Base-by-base conservation (phyloP, 1,140 invertebrate genomes). In the Ostrea denselamellosa region DNA sequence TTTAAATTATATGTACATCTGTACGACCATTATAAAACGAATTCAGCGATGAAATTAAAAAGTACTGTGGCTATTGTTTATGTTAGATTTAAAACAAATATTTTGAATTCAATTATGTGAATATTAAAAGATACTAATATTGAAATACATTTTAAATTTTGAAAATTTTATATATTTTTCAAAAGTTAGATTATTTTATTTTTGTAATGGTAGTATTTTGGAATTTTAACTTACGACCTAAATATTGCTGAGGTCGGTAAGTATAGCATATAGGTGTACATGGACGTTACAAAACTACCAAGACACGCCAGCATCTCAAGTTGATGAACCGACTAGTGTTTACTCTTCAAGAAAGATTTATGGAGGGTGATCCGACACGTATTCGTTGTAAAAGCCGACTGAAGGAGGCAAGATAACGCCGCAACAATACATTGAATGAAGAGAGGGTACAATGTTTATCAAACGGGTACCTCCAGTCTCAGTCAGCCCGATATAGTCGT, bases 271-370 rank as follows among this genome's bases (percentile, higher is more conserved):
- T 34, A 34, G 68, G 68, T 17, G 68, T 77, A 28, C 68, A 77
- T 25, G 28, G 25, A 77, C 68, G 68, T 77, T 77, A 28, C 68
- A 77, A 25, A 9, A 28, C 22, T 77, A 77, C 68, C 14, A 28
- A 25, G 68, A 77, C 68, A 77, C 68, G 28, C 68, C 68, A 77
- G 68, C 68, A 77, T 77, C 68, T 77, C 68, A 77, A 77, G 68
- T 77, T 77, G 68, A 77, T 77, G 68, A 77, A 77, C 68, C 22
- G 68, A 77, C 68, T 77, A 25, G 28, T 77, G 68, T 77, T 77
- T 44, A 25, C 68, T 77, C 68, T 77, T 28, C 68, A 34, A 77
- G 68, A 77, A 77, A 77, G 68, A 77, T 77, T 77, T 77, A 77
- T 77, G 9, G 68, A 77, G 25, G 68, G 68, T 14, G 68, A 77